These are phyloP conservation scores for Poeciliopsis prolifica DNA, from an alignment of 2,113 vertebrate species.

Conservation along the genomic window DNA sequence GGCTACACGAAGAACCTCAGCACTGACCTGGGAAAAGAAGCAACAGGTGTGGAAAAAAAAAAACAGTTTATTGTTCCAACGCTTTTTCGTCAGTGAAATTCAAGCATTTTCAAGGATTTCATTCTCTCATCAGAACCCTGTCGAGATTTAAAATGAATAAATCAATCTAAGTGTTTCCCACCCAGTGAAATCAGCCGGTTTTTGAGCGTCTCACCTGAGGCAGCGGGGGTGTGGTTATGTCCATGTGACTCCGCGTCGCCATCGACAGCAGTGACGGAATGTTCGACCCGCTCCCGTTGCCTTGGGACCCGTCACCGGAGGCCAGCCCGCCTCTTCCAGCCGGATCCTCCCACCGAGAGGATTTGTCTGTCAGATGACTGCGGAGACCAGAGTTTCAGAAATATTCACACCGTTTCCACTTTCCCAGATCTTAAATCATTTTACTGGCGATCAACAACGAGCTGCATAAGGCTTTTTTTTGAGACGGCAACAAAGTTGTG, in stretches of 20 bases:
- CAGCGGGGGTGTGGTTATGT: slow-evolving; percentile 91
- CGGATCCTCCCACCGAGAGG: slow-evolving; percentile 85
- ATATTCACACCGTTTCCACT: neutral
- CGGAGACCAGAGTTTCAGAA: neutral
- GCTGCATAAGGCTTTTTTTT: neutral
- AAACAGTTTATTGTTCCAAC: neutral
- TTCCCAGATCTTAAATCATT: neutral
- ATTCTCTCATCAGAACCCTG: too few species aligned
- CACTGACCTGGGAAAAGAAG: slow-evolving; percentile 77
- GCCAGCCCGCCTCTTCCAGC: slow-evolving; percentile 71
- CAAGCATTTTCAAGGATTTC: too few species aligned
- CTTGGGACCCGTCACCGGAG: slow-evolving; percentile 78
- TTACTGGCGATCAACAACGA: neutral
- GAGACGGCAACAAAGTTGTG: too few species aligned
- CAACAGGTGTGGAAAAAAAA: neutral
- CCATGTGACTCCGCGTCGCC: slow-evolving; percentile 92
- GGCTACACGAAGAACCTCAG: slow-evolving; percentile 90
- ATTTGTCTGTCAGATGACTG: slow-evolving; percentile 85
- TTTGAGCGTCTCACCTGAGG: slow-evolving; percentile 78
- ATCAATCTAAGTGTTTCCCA: too few species aligned
- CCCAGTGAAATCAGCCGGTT: neutral
- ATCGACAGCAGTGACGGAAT: slow-evolving; percentile 93
- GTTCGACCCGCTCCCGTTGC: slow-evolving; percentile 82
- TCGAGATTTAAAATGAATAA: too few species aligned
- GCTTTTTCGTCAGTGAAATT: too few species aligned